Base-by-base conservation (phyloP, 2,888 invertebrate species). In the Tenodera sinensis region DNA sequence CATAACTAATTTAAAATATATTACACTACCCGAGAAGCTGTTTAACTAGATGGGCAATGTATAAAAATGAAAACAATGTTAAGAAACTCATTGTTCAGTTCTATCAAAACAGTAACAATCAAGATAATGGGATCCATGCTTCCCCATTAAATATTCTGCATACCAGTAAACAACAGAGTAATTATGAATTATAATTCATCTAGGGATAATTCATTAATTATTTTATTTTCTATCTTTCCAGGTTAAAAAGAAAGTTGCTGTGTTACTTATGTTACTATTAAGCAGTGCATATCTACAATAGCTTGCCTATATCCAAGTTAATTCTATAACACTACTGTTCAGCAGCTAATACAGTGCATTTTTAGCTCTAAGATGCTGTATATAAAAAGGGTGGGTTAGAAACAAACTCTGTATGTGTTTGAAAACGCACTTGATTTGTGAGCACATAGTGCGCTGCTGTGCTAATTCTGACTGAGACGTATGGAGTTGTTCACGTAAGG, bases 371-470 rank as follows among this genome's bases (percentile, higher is more conserved):
- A 71, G 25, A 71, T 20, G 2, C 1, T 3, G 12, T 42, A 42
- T 12, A 42, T 42, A 42, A 42, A 42, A 42, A 42, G 42, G 42
- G 42, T 42, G 42, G 42, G 20, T 30, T 71, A 20, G n/a, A 85
- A 85, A n/a, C 34, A 34, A 85, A 85, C 25, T 30, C 85, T 81
- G 88, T 54, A 87, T 71, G 54, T 14, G 28, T 20, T 83, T 83
- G 91, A 93, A 92, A 71, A 71, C 54, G 54, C 91, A 96, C 96
- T 95, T 95, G 28, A 96, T 92, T 92, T 96, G 96, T 85, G 92
- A 93, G 90, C 95, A 95, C 89, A 94, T 94, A 0, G 94, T 94
- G 83, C 94, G 93, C 83, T 95, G 94, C 54, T 94, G 94, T 28
- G 94, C 93, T 20, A 95, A 93, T 89, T 96, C 96, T 28, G 93